A percentile compares a stretch with the other conserved stretches of the same genome.
phyloP scores from a whole-genome alignment of 2,888 invertebrate genomes.

The Drosophila kuntzei region DNA sequence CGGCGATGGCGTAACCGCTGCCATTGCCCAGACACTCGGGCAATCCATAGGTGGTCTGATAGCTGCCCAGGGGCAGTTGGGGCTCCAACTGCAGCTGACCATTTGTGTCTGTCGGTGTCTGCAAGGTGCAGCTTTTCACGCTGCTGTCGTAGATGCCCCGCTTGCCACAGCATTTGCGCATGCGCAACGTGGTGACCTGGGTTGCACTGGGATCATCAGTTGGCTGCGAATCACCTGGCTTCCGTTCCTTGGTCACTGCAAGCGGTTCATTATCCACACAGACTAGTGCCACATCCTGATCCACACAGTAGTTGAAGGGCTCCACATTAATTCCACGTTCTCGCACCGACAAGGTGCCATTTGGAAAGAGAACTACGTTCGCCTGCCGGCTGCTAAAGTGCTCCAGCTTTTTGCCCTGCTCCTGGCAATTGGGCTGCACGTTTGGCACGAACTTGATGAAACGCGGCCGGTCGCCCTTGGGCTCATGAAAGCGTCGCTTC shows the following conservation, averaged over 20 bases:
- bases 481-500: slow-evolving; percentile 84
- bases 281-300: slow-evolving; percentile 88
- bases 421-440: slow-evolving; percentile 76
- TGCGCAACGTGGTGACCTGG: slow-evolving; percentile 57
- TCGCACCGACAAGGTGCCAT: slow-evolving; percentile 88
- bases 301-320: slow-evolving; percentile 89
- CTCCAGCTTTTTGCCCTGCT: slow-evolving; percentile 60
- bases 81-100: slow-evolving; percentile 66
- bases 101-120: slow-evolving; percentile 28
- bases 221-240: slow-evolving; percentile 2
- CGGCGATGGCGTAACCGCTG: slow-evolving; percentile 77
- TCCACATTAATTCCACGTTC: slow-evolving; percentile 86
- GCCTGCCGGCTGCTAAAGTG: slow-evolving; percentile 82
- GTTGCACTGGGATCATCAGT: background rate
- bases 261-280: slow-evolving; percentile 25
- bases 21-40: slow-evolving; percentile 66
- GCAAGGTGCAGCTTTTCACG: slow-evolving; percentile 85
- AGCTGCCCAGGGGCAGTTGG: slow-evolving; percentile 55
- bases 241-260: slow-evolving; percentile 3
- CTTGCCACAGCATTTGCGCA: slow-evolving; percentile 90
- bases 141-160: slow-evolving; percentile 88
- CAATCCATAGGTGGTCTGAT: slow-evolving; percentile 79
- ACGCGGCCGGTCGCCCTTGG: slow-evolving; percentile 83
- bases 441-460: slow-evolving; percentile 85
- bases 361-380: slow-evolving; percentile 87